Base-by-base conservation (phyloP, 1,140 invertebrate species). In the Pteromalus puparum region DNA sequence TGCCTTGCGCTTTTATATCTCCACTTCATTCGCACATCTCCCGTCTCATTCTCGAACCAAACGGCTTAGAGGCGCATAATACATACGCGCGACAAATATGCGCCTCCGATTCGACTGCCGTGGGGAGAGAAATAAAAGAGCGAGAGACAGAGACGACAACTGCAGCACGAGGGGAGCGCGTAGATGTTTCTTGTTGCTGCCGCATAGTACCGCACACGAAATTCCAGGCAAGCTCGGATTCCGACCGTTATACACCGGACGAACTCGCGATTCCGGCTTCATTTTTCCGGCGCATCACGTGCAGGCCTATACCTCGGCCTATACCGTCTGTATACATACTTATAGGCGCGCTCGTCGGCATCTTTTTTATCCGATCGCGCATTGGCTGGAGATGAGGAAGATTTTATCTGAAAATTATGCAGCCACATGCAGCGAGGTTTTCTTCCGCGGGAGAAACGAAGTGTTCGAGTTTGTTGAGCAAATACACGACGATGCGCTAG, bases 331-430 rank as follows among this genome's bases (percentile, higher is more conserved):
- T 30, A 18, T 30, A 30, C 6, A 7, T 73, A 30, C 15, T 6
- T 48, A 48, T 1, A 48, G 46, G 12, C 13, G 1, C 46, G n/a
- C 13, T 13, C 46, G n/a, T 72, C 28, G 68, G 26, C n/a, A n/a
- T 46, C n/a, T 46, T 75, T 21, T 75, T 48, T 26, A 53, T 53
- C 4, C 4, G 4, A 53, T 53, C 12, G 12, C 4, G 15, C 4
- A 15, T 61, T 21, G 18, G 53, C 53, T 21, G 53, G 53, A 61
- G 53, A 61, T 61, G 53, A 61, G 21, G n/a, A 65, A 78, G 76
- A 78, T 78, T 38, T 78, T 78, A 78, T 78, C 76, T 7, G 13
- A 34, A 78, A 78, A 78, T 78, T 78, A 78, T 78, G 76, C 76
- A 38, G 26, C 74, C 6, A 30, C 30, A 34, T 34, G 7, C n/a